Conservation (phyloP, 2,797 vertebrate genomes). For the Galagoides demidoff region DNA sequence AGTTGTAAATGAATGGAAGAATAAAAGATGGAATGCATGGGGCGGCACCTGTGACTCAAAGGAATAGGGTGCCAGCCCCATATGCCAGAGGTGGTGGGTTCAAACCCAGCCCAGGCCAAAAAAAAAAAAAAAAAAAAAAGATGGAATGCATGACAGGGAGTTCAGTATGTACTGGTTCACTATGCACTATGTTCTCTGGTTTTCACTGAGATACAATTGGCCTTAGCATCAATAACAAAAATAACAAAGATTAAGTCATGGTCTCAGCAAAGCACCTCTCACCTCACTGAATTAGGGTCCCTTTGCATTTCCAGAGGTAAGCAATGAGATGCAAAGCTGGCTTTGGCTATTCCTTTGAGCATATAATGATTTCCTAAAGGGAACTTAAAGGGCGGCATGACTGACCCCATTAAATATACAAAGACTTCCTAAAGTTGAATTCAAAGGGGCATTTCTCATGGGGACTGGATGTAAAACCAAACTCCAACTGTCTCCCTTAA, state of each 20-base stretch:
- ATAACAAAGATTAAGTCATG: background rate
- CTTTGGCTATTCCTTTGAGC: background rate
- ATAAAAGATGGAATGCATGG: slow-evolving; percentile 24
- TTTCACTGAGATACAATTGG: slow-evolving; percentile 1
- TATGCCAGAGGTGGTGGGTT: too few relatives aligned
- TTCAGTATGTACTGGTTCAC: background rate
- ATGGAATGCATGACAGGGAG: background rate
- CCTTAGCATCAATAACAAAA: background rate
- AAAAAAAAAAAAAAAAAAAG: background rate
- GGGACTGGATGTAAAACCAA: background rate
- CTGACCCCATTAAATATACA: background rate
- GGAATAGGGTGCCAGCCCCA: too few relatives aligned
- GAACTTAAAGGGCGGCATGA: background rate
- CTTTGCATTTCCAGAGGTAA: background rate
- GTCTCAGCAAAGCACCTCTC: background rate
- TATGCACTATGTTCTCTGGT: background rate
- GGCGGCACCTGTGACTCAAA: too few relatives aligned
- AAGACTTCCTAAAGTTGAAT: slow-evolving; percentile 17
- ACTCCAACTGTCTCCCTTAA: background rate
- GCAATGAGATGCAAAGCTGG: background rate
- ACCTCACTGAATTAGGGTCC: background rate
- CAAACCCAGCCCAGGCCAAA: too few relatives aligned
- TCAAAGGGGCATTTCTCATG: background rate
- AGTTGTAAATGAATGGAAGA: background rate
- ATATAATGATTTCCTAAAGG: slow-evolving; percentile 27